Conservation (phyloP, 2,797 vertebrate genomes). For the Tragelaphus eurycerus region DNA sequence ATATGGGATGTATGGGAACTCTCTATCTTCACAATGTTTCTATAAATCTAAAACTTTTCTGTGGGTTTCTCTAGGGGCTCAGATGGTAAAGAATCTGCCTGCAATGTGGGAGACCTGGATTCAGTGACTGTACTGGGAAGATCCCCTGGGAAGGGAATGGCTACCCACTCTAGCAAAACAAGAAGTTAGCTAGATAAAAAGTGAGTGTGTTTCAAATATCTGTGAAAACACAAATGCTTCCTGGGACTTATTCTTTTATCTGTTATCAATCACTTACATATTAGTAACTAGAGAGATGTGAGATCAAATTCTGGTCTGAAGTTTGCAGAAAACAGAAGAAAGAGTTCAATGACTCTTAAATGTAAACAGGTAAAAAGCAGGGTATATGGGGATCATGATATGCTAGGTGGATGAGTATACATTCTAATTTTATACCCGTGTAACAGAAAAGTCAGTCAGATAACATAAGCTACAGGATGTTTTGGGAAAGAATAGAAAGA, state of each 20-base stretch:
- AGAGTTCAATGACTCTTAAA: not conserved
- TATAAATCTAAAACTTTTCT: not conserved
- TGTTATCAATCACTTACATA: not conserved
- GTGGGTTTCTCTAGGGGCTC: not conserved
- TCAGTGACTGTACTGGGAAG: not conserved
- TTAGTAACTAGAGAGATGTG: not conserved
- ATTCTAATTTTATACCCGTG: not conserved
- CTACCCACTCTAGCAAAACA: not conserved
- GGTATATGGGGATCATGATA: not conserved
- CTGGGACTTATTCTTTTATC: not conserved
- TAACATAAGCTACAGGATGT: not conserved
- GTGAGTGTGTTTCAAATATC: not conserved
- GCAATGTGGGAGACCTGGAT: not conserved
- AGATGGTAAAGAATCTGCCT: not conserved
- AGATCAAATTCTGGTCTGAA: not conserved
- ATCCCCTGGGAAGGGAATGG: not conserved
- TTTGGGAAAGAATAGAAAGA: not conserved
- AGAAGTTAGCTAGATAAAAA: not conserved
- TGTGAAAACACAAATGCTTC: not conserved
- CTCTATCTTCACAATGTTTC: not conserved
- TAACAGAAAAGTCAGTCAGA: not conserved
- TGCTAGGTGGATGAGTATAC: not conserved
- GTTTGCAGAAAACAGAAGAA: not conserved
- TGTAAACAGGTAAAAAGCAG: not conserved
- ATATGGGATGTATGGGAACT: not conserved